Evolutionary conservation across 2,797 vertebrate species (phyloP).

Genomic region (Poeciliopsis gracilis): DNA sequence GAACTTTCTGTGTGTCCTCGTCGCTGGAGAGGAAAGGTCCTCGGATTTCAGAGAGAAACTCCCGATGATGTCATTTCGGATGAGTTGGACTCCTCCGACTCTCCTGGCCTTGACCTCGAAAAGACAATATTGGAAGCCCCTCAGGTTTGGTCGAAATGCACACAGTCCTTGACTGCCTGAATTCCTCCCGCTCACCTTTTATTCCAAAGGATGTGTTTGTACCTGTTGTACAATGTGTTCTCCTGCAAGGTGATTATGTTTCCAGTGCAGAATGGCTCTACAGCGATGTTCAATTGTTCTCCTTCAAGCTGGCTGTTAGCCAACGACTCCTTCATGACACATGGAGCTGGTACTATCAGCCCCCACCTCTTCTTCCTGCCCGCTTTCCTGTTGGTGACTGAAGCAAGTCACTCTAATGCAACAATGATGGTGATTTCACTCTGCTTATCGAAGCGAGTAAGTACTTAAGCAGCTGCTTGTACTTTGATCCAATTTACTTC

Average conservation of each 20-base stretch:
- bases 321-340: constrained; percentile 84
- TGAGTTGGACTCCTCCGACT: constrained; percentile 53
- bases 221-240: constrained; percentile 78
- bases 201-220: constrained; percentile 79
- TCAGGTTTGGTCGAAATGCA: constrained; percentile 12
- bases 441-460: constrained; percentile 83
- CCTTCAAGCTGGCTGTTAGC: constrained; percentile 72
- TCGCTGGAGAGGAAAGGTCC: constrained; percentile 69
- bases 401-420: constrained; percentile 81
- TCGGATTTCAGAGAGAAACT: constrained; percentile 73
- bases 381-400: constrained; percentile 80
- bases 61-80: constrained; percentile 66
- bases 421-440: constrained; percentile 84
- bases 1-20: constrained; percentile 74
- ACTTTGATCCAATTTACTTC: constrained; percentile 85
- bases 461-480: constrained; percentile 82
- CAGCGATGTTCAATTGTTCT: constrained; percentile 81
- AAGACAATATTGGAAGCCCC: constrained; percentile 29
- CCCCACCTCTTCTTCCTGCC: constrained; percentile 79
- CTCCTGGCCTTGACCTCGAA: constrained; percentile 27
- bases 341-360: constrained; percentile 81
- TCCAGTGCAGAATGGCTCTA: constrained; percentile 78
- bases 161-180: constrained; percentile 19
- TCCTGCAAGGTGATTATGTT: constrained; percentile 83
- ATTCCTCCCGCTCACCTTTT: constrained; percentile 59